Percentiles rank a stretch among this genome's conserved stretches.
These are phyloP conservation scores for Misgurnus mizolepis DNA, from an alignment of 2,113 vertebrate species.

Conservation along the genomic window DNA sequence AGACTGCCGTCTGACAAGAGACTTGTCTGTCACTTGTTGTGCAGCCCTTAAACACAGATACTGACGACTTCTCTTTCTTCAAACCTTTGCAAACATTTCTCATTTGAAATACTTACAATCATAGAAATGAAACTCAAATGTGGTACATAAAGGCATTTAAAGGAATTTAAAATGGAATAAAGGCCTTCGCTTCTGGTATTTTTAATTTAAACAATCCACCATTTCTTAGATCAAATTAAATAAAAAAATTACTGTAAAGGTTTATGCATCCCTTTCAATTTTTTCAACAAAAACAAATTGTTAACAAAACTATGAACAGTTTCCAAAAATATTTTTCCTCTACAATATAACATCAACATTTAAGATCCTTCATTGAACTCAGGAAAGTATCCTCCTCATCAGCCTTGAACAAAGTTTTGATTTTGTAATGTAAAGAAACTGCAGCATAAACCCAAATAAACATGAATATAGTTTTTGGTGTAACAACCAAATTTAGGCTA, in stretches of 20 bases:
- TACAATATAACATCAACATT: slow-evolving; percentile 23
- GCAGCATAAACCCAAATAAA: slow-evolving; percentile 45
- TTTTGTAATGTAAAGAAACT: slow-evolving; percentile 34
- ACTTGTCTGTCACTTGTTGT: background rate
- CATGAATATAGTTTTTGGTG: slow-evolving; percentile 37
- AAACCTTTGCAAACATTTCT: slow-evolving; percentile 35
- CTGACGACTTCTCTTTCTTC: slow-evolving; percentile 49
- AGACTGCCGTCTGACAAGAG: background rate
- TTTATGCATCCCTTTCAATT: slow-evolving; percentile 33
- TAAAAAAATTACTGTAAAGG: slow-evolving; percentile 21
- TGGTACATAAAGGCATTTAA: slow-evolving; percentile 57
- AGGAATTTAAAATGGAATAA: slow-evolving; percentile 46
- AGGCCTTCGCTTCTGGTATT: slow-evolving; percentile 57
- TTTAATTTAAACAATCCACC: slow-evolving; percentile 31
- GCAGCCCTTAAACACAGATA: slow-evolving; percentile 41
- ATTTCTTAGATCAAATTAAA: slow-evolving; percentile 32
- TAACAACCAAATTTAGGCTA: slow-evolving; percentile 31
- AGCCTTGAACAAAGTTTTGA: slow-evolving; percentile 17
- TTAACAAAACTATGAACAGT: slow-evolving; percentile 44
- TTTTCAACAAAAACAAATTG: slow-evolving; percentile 35
- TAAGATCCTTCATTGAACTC: slow-evolving; percentile 39
- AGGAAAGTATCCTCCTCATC: background rate
- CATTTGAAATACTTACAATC: slow-evolving; percentile 12
- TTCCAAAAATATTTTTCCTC: slow-evolving; percentile 34
- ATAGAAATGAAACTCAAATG: slow-evolving; percentile 16